Base-by-base conservation (phyloP, 1,140 invertebrate species). In the Drosophila aff. region DNA sequence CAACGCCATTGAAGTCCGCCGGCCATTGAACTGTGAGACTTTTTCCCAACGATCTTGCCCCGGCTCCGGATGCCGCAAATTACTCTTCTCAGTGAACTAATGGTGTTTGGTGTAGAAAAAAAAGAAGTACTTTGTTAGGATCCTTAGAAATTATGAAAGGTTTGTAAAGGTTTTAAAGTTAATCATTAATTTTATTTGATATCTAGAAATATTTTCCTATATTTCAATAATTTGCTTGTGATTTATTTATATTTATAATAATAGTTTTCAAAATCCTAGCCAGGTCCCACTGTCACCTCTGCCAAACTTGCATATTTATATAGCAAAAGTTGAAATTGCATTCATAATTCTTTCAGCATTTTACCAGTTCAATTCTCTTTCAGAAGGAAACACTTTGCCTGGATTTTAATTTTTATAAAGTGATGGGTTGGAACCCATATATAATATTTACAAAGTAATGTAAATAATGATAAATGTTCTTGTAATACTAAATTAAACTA, bases 21-120 rank as follows among this genome's bases (percentile, higher is more conserved):
- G 83, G 66, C 46, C 84, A 89, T 84, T 89, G 84, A 89, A 89
- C 84, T 83, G 83, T 81, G 59, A 81, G 72, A 69, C 64, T 80
- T 67, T 82, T 78, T 62, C 49, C 53, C 72, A 50, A 61, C 76
- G 85, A 77, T 77, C 66, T 81, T 72, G 57, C 46, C 65, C 55
- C 28, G 71, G 18, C 36, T 57, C 50, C 43, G 59, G 65, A 63
- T 57, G 73, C 73, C 80, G 61, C 62, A 66, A 66, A 43, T 67
- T 61, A 53, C 46, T 68, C 63, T 58, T n/a, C 38, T 57, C 43
- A 44, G 46, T 67, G 55, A 76, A 67, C 40, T 46, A 38, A 28
- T 23, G 62, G 47, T 11, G 9, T 67, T 52, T 23, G 61, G 26
- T 7, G 1, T 4, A 2, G 28, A 7, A 49, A n/a, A 47, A 21